Base-by-base conservation (phyloP, 1,140 invertebrate genomes). In the Nilaparvata lugens region DNA sequence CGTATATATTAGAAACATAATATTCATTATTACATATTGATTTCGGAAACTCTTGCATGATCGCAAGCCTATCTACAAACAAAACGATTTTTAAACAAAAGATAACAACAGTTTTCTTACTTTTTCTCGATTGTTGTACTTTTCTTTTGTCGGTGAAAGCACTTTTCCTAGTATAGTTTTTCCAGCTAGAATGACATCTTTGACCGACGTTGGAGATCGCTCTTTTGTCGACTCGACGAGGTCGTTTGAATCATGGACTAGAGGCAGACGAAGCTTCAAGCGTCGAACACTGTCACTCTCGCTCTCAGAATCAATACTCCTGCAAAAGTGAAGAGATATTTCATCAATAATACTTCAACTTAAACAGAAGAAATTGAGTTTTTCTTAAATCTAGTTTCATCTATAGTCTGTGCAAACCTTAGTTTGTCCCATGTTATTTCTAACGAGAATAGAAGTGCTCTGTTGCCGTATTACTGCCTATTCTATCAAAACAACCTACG, bases 101-200 rank as follows among this genome's bases (percentile, higher is more conserved):
- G n/a, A n/a, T n/a, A n/a, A n/a, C n/a, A n/a, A n/a, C n/a, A n/a
- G n/a, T n/a, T n/a, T n/a, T n/a, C 19, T 52, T 16, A 52, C 19
- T 52, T 14, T 52, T 61, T 66, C 62, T 40, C 56, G 59, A 51
- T 65, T 66, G 28, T 55, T 57, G 25, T 67, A 78, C 71, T 86
- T 87, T 68, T 87, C 84, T 74, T 83, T 85, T 0, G 83, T 80
- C 0, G 88, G 88, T 0, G 87, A 90, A 6, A 90, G 75, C 65
- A 89, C 86, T 75, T 90, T 90, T 23, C 84, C 87, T 56, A 91
- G 73, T 62, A 90, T 83, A 69, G 76, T 87, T 71, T 90, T 90
- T 62, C 86, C 82, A 2, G 83, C 79, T 14, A 89, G 67, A 67
- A 88, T 81, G 1, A 88, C 82, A 71, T 88, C 86, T 65, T 83